Conservation (phyloP, 2,888 invertebrate species). For the Antheraea yamamai region DNA sequence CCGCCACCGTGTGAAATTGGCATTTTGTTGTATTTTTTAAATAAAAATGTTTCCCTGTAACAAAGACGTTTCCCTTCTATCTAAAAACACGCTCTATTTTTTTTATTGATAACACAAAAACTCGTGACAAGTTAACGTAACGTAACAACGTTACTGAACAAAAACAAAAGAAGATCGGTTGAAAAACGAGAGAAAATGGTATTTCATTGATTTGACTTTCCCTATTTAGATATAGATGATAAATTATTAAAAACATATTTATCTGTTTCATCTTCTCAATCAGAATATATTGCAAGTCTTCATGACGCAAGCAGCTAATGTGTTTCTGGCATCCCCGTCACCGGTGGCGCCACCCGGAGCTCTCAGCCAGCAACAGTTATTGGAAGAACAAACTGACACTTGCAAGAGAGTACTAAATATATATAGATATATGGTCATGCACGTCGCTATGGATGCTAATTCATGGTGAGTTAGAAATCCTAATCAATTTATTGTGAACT, state of each 20-base stretch:
- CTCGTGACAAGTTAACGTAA: too few species aligned
- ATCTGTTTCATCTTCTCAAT: neutral
- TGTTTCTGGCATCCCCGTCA: conserved; percentile 89
- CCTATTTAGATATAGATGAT: too few species aligned
- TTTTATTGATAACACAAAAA: too few species aligned
- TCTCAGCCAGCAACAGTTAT: conserved; percentile 83
- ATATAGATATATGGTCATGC: conserved; percentile 98
- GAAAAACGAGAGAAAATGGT: neutral
- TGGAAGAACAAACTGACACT: conserved; percentile 97
- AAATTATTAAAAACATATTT: neutral
- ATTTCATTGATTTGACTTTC: neutral
- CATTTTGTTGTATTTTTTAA: too few species aligned
- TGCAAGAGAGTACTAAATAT: conserved; percentile 98
- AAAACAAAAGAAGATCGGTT: too few species aligned
- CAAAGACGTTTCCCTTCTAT: too few species aligned
- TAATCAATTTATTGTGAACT: neutral
- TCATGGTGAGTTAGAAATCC: conserved; percentile 87
- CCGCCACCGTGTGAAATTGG: too few species aligned
- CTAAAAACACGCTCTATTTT: too few species aligned
- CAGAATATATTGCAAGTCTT: conserved; percentile 93
- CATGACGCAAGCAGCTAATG: conserved; percentile 97
- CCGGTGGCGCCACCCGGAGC: conserved; percentile 76
- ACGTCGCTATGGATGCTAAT: conserved; percentile 93
- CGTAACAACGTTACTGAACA: too few species aligned
- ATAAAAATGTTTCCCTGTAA: too few species aligned